Percentiles rank a stretch among this genome's conserved stretches.
Conservation (phyloP, 2,888 invertebrate species). For the Thera obeliscata region DNA sequence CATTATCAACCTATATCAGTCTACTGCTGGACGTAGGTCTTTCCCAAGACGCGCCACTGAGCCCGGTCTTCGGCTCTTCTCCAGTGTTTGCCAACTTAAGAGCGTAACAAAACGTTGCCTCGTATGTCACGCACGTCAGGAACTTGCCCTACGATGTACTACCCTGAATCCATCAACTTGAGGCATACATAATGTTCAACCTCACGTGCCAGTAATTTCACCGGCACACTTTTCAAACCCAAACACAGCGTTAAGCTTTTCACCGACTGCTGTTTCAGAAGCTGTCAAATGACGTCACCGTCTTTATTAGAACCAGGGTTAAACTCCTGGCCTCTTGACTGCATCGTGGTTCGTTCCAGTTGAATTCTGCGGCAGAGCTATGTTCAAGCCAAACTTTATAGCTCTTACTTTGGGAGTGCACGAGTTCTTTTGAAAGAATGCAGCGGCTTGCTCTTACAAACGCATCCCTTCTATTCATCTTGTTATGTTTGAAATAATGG, state of each 20-base stretch:
- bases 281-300: not conserved
- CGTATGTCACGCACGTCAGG: too few relatives aligned
- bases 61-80: too few relatives aligned
- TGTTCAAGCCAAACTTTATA: not conserved
- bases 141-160: too few relatives aligned
- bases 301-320: not conserved
- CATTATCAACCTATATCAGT: too few relatives aligned
- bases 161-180: too few relatives aligned
- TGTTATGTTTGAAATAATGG: not conserved
- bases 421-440: not conserved
- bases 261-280: not conserved
- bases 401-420: not conserved
- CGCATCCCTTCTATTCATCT: not conserved
- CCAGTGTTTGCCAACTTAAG: too few relatives aligned
- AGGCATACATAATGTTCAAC: too few relatives aligned
- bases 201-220: too few relatives aligned
- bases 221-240: too few relatives aligned
- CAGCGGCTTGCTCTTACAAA: not conserved
- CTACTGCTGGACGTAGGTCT: too few relatives aligned
- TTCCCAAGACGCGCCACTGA: too few relatives aligned
- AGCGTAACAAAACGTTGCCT: too few relatives aligned
- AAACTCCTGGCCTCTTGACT: not conserved
- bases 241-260: not conserved
- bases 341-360: not conserved
- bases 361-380: not conserved